Evolutionary conservation across 2,113 vertebrate genomes (phyloP), one percentile per base, ranked within the genome.

Genomic region (Ploceus nigricollis): DNA sequence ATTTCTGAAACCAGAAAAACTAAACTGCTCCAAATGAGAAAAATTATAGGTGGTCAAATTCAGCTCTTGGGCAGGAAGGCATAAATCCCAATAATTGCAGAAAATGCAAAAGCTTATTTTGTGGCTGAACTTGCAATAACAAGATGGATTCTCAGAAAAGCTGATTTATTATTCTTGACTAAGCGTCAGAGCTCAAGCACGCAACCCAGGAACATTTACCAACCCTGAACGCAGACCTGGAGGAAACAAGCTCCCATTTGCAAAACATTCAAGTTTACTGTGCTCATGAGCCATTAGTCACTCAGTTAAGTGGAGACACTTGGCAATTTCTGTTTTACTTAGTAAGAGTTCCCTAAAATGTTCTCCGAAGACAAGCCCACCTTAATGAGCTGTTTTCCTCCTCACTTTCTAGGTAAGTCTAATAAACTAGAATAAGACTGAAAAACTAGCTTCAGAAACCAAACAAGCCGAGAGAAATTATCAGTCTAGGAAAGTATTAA

Each of bases 51-150:
- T 88, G 94, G 86, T 89, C 53, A 86, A 72, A 92, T 79, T 90
- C 90, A 66, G 94, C 86, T 95, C 56, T 89, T 81, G 80, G 80
- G 86, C 77, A 96, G 95, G 92, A 97, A 95, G 88, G 93, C 89
- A 96, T 90, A 90, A 94, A 94, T 89, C 86, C 88, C 92, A 95
- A 27, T 83, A 93, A 96, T 7, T 71, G 76, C 88, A 92, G 82
- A 93, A 95, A 87, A 94, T 82, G 86, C 76, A 92, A 78, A 94
- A 93, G 86, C 85, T 89, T 78, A 66, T 68, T 95, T 68, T 96
- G 95, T 93, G 92, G 96, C 86, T 90, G 86, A 92, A 83, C 92
- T 97, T 95, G 91, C 85, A 96, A 94, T 66, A 94, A 95, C 60
- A 78, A 93, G 82, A 88, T 23, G 39, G 81, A 94, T 89, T 94